A percentile compares a stretch with the other conserved stretches of the same genome.
Evolutionary conservation across 2,888 invertebrate species (phyloP).

Genomic region (Dasysyrphus albostriatus): DNA sequence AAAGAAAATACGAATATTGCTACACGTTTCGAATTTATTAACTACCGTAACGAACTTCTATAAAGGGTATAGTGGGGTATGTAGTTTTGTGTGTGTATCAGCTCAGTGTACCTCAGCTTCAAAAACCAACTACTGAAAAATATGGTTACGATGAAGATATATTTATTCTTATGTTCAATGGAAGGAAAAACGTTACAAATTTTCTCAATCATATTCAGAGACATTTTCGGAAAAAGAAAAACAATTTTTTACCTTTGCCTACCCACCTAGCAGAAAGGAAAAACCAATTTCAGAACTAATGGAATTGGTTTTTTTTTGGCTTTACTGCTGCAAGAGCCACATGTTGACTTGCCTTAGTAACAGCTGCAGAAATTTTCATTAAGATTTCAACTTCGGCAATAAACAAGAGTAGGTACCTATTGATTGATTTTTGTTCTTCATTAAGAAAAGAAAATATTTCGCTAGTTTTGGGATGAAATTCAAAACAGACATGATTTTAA

Average conservation of each 20-base stretch:
- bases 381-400: not conserved
- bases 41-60: slow-evolving; percentile 27
- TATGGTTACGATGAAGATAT: slow-evolving; percentile 14
- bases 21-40: slow-evolving; percentile 27
- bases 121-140: slow-evolving; percentile 13
- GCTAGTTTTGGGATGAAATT: not conserved
- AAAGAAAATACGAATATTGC: not conserved
- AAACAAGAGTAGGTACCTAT: not conserved
- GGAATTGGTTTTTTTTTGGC: slow-evolving; percentile 1
- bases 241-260: not conserved
- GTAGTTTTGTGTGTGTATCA: not conserved
- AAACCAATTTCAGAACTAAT: slow-evolving; percentile 31
- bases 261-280: not conserved
- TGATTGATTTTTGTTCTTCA: not conserved
- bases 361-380: slow-evolving; percentile 7
- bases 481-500: not conserved
- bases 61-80: not conserved
- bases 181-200: slow-evolving; percentile 35
- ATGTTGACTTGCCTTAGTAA: slow-evolving; percentile 9
- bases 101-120: not conserved
- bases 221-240: not conserved
- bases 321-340: not conserved
- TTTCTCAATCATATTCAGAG: slow-evolving; percentile 26
- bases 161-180: slow-evolving; percentile 22
- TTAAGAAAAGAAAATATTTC: not conserved